phyloP scores from a whole-genome alignment of 2,113 vertebrate genomes.

The Alexandromys fortis region DNA sequence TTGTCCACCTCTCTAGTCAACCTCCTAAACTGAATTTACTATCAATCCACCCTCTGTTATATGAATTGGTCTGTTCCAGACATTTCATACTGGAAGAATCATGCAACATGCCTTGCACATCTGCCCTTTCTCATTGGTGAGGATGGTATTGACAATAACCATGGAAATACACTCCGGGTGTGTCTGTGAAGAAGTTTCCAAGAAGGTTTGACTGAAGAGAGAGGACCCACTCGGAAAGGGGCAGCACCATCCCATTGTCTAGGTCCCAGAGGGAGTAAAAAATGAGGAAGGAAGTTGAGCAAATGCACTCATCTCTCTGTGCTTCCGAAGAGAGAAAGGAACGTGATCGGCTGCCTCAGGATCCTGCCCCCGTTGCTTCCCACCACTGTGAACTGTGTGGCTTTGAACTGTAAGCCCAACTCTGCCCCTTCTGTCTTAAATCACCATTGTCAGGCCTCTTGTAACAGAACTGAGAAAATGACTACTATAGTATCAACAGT shows the following conservation, averaged over 20 bases:
- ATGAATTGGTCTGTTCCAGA: background rate
- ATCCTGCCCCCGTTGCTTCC: background rate
- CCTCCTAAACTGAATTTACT: background rate
- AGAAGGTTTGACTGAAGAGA: background rate
- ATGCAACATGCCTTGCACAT: background rate
- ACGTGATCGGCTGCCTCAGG: background rate
- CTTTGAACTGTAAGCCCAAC: background rate
- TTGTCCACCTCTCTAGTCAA: background rate
- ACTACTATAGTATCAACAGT: background rate
- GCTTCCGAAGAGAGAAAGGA: background rate
- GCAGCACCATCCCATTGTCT: no score
- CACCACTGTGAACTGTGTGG: background rate
- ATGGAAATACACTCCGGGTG: background rate
- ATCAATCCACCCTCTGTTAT: background rate
- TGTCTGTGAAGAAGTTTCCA: background rate
- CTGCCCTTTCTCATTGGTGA: background rate
- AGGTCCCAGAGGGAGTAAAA: no score
- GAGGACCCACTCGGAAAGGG: background rate
- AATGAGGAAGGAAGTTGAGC: background rate
- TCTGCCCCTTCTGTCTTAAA: background rate
- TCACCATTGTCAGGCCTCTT: background rate
- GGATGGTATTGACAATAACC: background rate
- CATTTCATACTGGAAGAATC: background rate
- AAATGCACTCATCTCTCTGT: background rate
- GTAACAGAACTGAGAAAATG: background rate